Base-by-base conservation (phyloP, 2,113 vertebrate genomes). In the Bolborhynchus lineola region DNA sequence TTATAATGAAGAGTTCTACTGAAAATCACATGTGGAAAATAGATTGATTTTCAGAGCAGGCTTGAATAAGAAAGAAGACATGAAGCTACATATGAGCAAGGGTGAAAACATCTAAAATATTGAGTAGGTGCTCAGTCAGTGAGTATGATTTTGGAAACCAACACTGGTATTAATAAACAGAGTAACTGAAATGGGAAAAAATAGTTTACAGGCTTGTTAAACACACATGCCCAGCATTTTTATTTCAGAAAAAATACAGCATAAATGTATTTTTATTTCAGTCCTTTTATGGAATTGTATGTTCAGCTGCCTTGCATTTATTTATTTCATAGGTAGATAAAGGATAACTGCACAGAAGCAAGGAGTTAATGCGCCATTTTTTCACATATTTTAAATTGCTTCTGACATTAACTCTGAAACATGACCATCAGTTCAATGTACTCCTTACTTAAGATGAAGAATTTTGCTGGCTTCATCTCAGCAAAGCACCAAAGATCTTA, bases 271-370 rank as follows among this genome's bases (percentile, higher is more conserved):
- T 93, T 82, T 41, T 10, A n/a, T 10, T 87, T 79, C 37, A 69
- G 64, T 77, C 49, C 49, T 70, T 55, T 35, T 19, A 89, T 52
- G 42, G 35, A 95, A 37, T 44, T 72, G 17, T 60, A 37, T 62
- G 37, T 87, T 89, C 42, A 44, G 13, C 82, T 76, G 71, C 62
- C 21, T 87, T 85, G 28, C 10, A 41, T 72, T 79, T 84, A 46
- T 64, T 89, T 93, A 64, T 75, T 94, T 92, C 42, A 47, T 44
- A 92, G 81, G 60, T 75, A 94, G 53, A 17, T 89, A 82, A 59
- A 29, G 33, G 60, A 35, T 89, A 42, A 55, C 23, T 79, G 44
- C 24, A 37, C 28, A 92, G 53, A 74, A 57, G 33, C 59, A 67
- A 62, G n/a, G 29, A 67, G 19, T 80, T 85, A 52, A 85, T 77